Evolutionary conservation across 2,888 invertebrate genomes (phyloP).

Genomic region (Sepioteuthis lessoniana): DNA sequence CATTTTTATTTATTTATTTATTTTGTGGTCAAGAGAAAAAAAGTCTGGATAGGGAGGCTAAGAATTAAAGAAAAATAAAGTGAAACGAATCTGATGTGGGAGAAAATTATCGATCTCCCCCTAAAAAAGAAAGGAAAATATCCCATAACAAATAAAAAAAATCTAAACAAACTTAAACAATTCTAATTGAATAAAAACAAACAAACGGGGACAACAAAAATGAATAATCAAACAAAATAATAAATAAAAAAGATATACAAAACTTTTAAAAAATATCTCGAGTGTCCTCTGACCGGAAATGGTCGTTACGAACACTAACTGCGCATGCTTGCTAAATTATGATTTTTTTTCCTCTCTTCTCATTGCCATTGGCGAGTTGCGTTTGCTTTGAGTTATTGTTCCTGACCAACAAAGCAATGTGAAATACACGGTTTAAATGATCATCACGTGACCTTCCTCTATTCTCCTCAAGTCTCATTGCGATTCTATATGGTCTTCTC

Average conservation of each 20-base stretch:
- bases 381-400: neutral
- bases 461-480: neutral
- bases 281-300: neutral
- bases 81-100: neutral
- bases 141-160: too few species aligned
- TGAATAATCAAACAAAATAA: neutral
- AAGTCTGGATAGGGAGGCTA: too few species aligned
- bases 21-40: too few species aligned
- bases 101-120: too few species aligned
- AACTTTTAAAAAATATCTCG: neutral
- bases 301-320: neutral
- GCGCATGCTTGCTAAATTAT: neutral
- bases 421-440: neutral
- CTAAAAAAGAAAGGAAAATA: too few species aligned
- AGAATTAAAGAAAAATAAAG: neutral
- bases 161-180: neutral
- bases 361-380: neutral
- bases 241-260: neutral
- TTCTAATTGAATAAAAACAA: neutral
- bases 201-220: neutral
- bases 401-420: neutral
- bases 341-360: neutral
- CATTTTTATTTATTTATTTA: too few species aligned
- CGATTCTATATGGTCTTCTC: neutral
- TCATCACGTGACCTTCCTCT: neutral